Percentiles rank a stretch among this genome's conserved stretches.
Evolutionary conservation across 92 coral and sea anemone genomes (phyloP).

Genomic region (Palythoa caribaeorum): DNA sequence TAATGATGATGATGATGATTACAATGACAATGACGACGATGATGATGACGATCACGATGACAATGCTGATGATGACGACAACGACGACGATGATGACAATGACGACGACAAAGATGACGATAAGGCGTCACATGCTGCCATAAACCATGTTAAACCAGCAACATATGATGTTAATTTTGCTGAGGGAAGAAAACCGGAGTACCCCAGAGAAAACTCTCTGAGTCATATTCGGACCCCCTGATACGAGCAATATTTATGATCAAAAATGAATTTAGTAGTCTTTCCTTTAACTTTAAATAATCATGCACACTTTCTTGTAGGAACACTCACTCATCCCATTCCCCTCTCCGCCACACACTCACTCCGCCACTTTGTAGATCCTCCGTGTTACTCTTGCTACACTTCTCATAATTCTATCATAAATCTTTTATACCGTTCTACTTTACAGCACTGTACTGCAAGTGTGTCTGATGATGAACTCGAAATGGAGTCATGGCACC

Average conservation of each 20-base stretch:
- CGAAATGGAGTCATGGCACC: constrained; percentile 2
- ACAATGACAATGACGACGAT: not conserved
- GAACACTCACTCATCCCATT: too few species aligned
- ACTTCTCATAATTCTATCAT: not conserved
- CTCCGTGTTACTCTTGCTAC: not conserved
- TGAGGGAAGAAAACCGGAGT: too few species aligned
- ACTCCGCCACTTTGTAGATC: too few species aligned
- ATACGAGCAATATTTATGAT: too few species aligned
- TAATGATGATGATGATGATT: not conserved
- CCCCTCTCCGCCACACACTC: too few species aligned
- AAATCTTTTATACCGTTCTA: not conserved
- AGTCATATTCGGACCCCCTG: too few species aligned
- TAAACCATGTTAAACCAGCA: too few species aligned
- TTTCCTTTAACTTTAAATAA: too few species aligned
- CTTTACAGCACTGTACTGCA: not conserved
- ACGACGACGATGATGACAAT: not conserved
- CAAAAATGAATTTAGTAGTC: too few species aligned
- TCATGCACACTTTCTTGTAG: too few species aligned
- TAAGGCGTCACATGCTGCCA: not conserved
- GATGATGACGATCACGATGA: not conserved
- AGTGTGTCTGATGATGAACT: not conserved
- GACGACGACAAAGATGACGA: not conserved
- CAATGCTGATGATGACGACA: not conserved
- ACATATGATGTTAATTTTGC: too few species aligned
- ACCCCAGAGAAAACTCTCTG: too few species aligned